These are phyloP conservation scores for Corythaeola cristata DNA, from an alignment of 2,113 vertebrate genomes.

Conservation along the genomic window DNA sequence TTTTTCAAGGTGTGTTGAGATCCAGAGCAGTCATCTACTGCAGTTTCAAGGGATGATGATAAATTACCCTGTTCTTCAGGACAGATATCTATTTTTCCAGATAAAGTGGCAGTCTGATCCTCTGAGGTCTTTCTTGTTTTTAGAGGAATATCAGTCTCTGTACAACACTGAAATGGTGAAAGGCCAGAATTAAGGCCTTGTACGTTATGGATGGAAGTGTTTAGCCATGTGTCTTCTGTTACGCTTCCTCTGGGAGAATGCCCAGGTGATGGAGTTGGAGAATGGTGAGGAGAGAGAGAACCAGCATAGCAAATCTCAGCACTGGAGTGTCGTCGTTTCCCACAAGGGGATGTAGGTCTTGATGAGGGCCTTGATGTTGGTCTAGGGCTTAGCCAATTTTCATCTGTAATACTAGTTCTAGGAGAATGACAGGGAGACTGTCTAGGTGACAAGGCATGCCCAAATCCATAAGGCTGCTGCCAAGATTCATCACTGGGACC, in stretches of 20 bases:
- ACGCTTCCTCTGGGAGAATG: slow-evolving; percentile 94
- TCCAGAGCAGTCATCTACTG: slow-evolving; percentile 84
- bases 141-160: slow-evolving; percentile 93
- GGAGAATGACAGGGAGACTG: slow-evolving; percentile 96
- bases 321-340: slow-evolving; percentile 95
- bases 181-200: slow-evolving; percentile 77
- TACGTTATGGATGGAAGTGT: slow-evolving; percentile 77
- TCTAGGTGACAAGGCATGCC: slow-evolving; percentile 87
- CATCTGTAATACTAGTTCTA: slow-evolving; percentile 95
- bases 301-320: slow-evolving; percentile 93
- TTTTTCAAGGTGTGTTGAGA: slow-evolving; percentile 89
- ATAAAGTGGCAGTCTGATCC: slow-evolving; percentile 86
- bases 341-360: slow-evolving; percentile 94
- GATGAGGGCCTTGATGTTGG: slow-evolving; percentile 93
- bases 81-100: slow-evolving; percentile 87
- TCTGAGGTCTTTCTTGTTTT: slow-evolving; percentile 98
- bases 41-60: slow-evolving; percentile 87
- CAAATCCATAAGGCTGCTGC: slow-evolving; percentile 87
- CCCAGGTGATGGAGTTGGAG: slow-evolving; percentile 91
- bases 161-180: slow-evolving; percentile 90
- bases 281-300: slow-evolving; percentile 93
- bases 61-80: slow-evolving; percentile 88
- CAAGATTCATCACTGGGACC: slow-evolving; percentile 84
- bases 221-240: slow-evolving; percentile 94
- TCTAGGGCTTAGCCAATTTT: slow-evolving; percentile 96